Evolutionary conservation across 2,888 invertebrate genomes (phyloP).

Genomic region (Scaptodrosophila latifasciaeformis): DNA sequence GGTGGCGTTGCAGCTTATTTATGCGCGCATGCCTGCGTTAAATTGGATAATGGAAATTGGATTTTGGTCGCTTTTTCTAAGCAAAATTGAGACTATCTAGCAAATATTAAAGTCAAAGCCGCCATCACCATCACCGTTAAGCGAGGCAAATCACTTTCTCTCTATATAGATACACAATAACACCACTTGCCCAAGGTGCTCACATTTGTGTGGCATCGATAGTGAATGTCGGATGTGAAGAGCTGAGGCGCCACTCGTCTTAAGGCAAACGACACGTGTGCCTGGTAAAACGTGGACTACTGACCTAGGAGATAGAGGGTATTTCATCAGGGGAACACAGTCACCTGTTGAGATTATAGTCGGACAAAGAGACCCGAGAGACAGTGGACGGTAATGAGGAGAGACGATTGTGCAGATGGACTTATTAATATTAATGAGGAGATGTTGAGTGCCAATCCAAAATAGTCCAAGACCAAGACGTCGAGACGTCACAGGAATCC

Average conservation of each 20-base stretch:
- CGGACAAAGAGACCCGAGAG: background rate
- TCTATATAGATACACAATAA: too few species aligned
- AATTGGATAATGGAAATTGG: conserved; percentile 67
- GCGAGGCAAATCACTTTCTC: background rate
- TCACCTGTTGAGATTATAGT: conserved; percentile 53
- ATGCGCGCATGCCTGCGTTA: conserved; percentile 55
- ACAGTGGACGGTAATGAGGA: background rate
- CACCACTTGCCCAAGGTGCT: conserved; percentile 21
- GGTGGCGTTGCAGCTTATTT: conserved; percentile 33
- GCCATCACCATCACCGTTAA: conserved; percentile 8
- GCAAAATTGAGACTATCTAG: conserved; percentile 20
- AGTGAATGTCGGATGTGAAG: conserved; percentile 20
- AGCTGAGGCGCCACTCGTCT: too few species aligned
- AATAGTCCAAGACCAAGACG: conserved; percentile 4
- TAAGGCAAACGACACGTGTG: conserved; percentile 46
- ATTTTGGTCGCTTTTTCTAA: conserved; percentile 35
- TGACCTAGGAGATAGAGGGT: too few species aligned
- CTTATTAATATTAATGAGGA: conserved; percentile 65
- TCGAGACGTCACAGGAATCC: conserved; percentile 2
- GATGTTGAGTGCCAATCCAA: conserved; percentile 37
- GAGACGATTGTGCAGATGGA: conserved; percentile 6
- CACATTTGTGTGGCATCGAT: conserved; percentile 56
- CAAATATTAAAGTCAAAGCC: too few species aligned
- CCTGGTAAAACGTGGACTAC: conserved; percentile 27
- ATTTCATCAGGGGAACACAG: too few species aligned